A percentile compares a stretch with the other conserved stretches of the same genome.
Evolutionary conservation across 2,797 vertebrate genomes (phyloP).

Genomic region (Trichosurus vulpecula): DNA sequence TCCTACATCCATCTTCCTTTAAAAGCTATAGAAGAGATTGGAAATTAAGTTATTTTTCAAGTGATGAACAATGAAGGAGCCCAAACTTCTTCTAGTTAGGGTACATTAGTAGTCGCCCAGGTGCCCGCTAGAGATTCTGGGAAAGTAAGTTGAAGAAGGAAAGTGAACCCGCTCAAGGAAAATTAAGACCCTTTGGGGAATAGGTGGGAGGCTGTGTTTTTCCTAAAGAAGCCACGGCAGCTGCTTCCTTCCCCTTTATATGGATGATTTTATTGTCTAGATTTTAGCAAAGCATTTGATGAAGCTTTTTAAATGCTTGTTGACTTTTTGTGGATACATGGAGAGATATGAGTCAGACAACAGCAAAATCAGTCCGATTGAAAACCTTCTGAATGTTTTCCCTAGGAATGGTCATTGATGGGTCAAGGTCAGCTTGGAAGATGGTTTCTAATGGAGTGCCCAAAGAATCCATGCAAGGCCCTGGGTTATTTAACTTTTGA

Average conservation of each 20-base stretch:
- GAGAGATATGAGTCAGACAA: not conserved
- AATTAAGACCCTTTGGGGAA: not conserved
- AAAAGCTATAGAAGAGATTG: slow-evolving; percentile 3
- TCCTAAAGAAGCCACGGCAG: not conserved
- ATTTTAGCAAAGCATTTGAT: not conserved
- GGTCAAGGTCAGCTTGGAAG: not conserved
- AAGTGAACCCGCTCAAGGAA: slow-evolving; percentile 20
- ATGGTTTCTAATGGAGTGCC: not conserved
- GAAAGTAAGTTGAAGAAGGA: slow-evolving; percentile 29
- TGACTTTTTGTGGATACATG: not conserved
- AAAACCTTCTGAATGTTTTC: not conserved
- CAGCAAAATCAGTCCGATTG: not conserved
- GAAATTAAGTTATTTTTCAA: slow-evolving; percentile 41
- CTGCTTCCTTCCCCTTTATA: not conserved
- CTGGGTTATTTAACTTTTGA: not conserved
- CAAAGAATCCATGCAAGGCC: not conserved
- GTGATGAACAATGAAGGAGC: not conserved
- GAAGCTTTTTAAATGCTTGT: not conserved
- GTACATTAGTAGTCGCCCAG: slow-evolving; percentile 29
- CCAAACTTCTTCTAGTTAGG: not conserved
- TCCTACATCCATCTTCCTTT: not conserved
- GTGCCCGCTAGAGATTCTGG: not conserved
- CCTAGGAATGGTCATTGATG: not conserved
- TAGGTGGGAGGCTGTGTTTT: not conserved
- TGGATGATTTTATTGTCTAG: not conserved